A percentile compares a stretch with the other conserved stretches of the same genome.
These are phyloP conservation scores for Nestor notabilis DNA, from an alignment of 2,113 vertebrate species.

Conservation along the genomic window DNA sequence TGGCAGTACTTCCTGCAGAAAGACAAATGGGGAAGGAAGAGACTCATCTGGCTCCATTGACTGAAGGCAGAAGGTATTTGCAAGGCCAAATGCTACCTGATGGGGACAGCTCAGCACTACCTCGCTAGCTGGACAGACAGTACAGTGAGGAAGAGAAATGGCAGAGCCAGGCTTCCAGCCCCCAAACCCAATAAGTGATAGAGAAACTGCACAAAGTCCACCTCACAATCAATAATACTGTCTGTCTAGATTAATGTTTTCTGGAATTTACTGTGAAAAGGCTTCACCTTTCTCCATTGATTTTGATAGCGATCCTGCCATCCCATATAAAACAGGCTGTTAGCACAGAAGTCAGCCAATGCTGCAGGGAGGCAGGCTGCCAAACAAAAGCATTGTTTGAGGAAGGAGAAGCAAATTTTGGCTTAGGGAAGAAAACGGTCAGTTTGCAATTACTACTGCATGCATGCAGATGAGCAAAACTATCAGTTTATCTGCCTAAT, in stretches of 20 bases:
- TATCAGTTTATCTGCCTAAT: background rate
- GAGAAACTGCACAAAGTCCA: background rate
- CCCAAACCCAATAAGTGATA: background rate
- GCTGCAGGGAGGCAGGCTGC: slow-evolving; percentile 9
- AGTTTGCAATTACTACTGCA: background rate
- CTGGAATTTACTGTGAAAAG: background rate
- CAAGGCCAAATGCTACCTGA: background rate
- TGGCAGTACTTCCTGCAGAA: slow-evolving; percentile 60
- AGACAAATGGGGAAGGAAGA: background rate
- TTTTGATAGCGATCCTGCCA: slow-evolving; percentile 8
- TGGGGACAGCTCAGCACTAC: background rate
- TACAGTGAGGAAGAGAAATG: background rate
- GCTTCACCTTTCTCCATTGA: background rate
- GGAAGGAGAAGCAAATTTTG: background rate
- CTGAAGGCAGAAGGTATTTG: background rate
- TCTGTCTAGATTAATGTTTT: background rate
- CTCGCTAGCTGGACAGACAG: background rate
- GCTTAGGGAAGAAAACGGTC: background rate
- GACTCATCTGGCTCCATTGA: background rate
- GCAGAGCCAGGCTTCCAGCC: background rate
- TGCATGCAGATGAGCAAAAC: background rate
- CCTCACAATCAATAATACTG: background rate
- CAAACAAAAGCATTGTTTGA: background rate
- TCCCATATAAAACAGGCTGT: background rate
- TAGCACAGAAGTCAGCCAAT: background rate